Base-by-base conservation (phyloP, 1,140 invertebrate species). In the Drosophila aff. region DNA sequence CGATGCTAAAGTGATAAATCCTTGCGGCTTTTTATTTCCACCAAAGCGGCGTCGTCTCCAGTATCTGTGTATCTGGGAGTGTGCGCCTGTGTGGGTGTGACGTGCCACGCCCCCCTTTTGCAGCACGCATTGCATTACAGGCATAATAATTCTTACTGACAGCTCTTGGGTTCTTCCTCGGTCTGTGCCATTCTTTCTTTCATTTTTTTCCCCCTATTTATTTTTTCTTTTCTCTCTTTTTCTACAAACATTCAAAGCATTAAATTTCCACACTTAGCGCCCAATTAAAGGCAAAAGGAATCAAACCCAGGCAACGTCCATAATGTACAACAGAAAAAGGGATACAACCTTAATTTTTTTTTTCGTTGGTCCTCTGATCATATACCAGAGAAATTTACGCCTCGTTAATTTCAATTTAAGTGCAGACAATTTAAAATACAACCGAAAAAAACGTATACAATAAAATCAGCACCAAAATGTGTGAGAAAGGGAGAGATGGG, bases 351-450 rank as follows among this genome's bases (percentile, higher is more conserved):
- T 68, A 28, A 46, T 47, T 9, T 63, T 55, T 50, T 40, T 52
- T 68, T 44, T 9, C 18, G 52, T 49, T 58, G 47, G 21, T 41
- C 59, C 43, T 64, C 67, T 43, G 73, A 73, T 79, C 76, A 79
- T 79, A 74, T 62, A 79, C 62, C 82, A 76, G 76, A 79, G 53
- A 84, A 82, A 85, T 90, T 76, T 82, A 90, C 85, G 85, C 85
- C 85, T 90, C 85, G 85, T 90, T 90, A 90, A 90, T 90, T 90
- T 90, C 85, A 90, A 90, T 90, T 90, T 90, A 90, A 85, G 85
- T 90, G 82, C 81, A 90, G 85, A 90, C 85, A 91, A 90, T 90
- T 90, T 89, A 58, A 76, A 81, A 85, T 72, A 49, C 55, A 83
- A 66, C 40, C 67, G 15, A 49, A 47, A 53, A 61, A 60, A 59